A percentile compares a stretch with the other conserved stretches of the same genome.
Conservation (phyloP, 2,797 vertebrate species). For the Alca torda region DNA sequence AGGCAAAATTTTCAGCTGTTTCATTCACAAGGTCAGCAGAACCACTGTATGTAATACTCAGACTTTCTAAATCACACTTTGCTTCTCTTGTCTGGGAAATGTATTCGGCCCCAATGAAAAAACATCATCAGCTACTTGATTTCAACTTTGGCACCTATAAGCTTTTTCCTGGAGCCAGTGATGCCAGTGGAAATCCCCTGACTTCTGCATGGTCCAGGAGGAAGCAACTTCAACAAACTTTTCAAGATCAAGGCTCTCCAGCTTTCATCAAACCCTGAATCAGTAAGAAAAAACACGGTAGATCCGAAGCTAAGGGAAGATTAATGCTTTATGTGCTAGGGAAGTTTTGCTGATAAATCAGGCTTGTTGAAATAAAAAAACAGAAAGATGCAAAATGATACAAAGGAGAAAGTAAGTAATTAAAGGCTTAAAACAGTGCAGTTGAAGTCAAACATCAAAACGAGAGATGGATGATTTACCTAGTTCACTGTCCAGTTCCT, state of each 20-base stretch:
- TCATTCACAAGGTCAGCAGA: slow-evolving; percentile 35
- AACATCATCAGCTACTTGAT: not conserved
- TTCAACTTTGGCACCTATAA: not conserved
- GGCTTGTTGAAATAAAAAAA: slow-evolving; percentile 11
- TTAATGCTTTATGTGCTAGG: not conserved
- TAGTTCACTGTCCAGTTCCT: slow-evolving; percentile 98
- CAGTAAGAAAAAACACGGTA: not conserved
- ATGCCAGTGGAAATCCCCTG: not conserved
- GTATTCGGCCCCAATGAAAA: not conserved
- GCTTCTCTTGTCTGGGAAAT: not conserved
- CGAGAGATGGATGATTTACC: slow-evolving; percentile 83
- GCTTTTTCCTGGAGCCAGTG: not conserved
- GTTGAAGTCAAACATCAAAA: slow-evolving; percentile 53
- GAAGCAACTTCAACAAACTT: not conserved
- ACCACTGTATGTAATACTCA: not conserved
- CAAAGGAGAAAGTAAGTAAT: slow-evolving; percentile 55
- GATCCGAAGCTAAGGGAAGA: not conserved
- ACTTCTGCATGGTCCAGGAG: not conserved
- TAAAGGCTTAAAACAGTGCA: slow-evolving; percentile 52
- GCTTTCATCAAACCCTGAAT: not conserved
- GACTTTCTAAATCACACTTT: not conserved
- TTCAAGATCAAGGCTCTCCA: not conserved
- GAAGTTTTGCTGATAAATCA: not conserved
- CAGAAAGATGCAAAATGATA: slow-evolving; percentile 58
- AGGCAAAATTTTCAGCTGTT: slow-evolving; percentile 34